Evolutionary conservation across 2,888 invertebrate species (phyloP).

Genomic region (Acanthosoma haemorrhoidale): DNA sequence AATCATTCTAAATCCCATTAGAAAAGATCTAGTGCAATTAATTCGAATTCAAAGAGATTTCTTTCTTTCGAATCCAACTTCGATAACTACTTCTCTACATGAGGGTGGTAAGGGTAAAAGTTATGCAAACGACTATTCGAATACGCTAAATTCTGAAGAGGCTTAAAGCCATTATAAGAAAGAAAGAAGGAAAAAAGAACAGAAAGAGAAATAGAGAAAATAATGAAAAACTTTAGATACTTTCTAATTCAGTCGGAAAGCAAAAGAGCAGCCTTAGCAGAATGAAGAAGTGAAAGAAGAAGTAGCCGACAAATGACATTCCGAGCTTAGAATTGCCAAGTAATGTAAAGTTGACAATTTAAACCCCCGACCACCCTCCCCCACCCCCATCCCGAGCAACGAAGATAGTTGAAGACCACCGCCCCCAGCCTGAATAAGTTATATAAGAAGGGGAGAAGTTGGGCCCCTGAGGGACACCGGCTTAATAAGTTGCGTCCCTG

Average conservation of each 20-base stretch:
- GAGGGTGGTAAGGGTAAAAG: background rate
- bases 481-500: conserved; percentile 26
- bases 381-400: background rate
- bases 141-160: background rate
- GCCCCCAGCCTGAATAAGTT: conserved; percentile 18
- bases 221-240: conserved; percentile 10
- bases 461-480: conserved; percentile 22
- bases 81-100: background rate
- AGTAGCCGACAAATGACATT: conserved; percentile 17
- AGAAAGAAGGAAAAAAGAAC: background rate
- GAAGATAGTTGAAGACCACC: conserved; percentile 22
- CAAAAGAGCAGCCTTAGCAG: background rate
- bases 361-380: conserved; percentile 2
- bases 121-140: background rate
- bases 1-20: too few relatives aligned
- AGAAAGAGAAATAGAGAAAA: too few relatives aligned
- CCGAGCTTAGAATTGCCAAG: conserved; percentile 28
- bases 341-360: conserved; percentile 31
- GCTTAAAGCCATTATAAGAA: background rate
- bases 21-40: too few relatives aligned
- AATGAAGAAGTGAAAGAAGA: conserved; percentile 11
- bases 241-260: background rate
- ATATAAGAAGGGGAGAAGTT: conserved; percentile 27
- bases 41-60: conserved; percentile 1
- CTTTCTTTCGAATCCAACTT: background rate